phyloP scores from a whole-genome alignment of 64 coral and sea anemone genomes.

The Catalaphyllia jardinei region DNA sequence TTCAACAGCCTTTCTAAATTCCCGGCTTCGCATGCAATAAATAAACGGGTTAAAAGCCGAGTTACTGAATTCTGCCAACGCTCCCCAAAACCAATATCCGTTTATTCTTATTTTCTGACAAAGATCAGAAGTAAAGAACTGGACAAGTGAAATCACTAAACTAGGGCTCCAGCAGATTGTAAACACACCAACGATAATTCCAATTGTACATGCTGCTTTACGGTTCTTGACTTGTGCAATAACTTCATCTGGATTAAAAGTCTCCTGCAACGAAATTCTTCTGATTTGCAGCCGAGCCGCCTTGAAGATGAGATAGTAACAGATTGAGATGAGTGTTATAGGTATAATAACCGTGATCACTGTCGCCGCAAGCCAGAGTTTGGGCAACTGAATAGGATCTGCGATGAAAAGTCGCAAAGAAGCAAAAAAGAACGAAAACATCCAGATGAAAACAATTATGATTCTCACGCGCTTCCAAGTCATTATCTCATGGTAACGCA shows the following conservation, averaged over 20 bases:
- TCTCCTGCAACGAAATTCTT: constrained; percentile 9
- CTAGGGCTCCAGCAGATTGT: constrained; percentile 46
- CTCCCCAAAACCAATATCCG: constrained; percentile 60
- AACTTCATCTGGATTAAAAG: neutral
- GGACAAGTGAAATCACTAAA: constrained; percentile 49
- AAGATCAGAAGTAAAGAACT: constrained; percentile 13
- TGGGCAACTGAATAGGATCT: constrained; percentile 31
- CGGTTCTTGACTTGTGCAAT: constrained; percentile 51
- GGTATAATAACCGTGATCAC: constrained; percentile 26
- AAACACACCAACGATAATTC: constrained; percentile 62
- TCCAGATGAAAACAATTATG: constrained; percentile 50
- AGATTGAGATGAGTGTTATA: constrained; percentile 29
- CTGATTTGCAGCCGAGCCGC: constrained; percentile 32
- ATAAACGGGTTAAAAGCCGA: constrained; percentile 73
- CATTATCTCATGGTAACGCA: constrained; percentile 28
- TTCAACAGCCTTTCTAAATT: constrained; percentile 57
- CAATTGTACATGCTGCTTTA: constrained; percentile 69
- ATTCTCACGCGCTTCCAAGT: neutral
- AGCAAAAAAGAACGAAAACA: constrained; percentile 44
- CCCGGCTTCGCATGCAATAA: constrained; percentile 53
- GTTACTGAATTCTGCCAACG: constrained; percentile 27
- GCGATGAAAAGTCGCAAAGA: constrained; percentile 29
- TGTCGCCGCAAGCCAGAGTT: neutral
- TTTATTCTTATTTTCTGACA: constrained; percentile 46
- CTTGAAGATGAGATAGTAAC: constrained; percentile 60